These are phyloP conservation scores for Drosophila koepferae DNA, from an alignment of 2,888 invertebrate genomes.

Conservation along the genomic window DNA sequence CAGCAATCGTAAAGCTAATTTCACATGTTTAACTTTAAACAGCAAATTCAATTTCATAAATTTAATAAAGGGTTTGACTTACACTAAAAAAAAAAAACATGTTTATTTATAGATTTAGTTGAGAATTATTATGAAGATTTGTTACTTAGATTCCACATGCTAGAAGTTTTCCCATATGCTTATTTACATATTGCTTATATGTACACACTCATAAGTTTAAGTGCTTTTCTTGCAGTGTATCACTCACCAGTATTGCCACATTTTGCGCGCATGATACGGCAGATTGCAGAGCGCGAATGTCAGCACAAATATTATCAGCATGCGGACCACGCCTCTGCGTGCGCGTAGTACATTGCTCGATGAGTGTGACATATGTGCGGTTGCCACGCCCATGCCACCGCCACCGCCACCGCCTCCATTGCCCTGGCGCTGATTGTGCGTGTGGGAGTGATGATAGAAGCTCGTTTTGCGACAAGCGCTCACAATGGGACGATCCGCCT, in stretches of 20 bases:
- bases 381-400: slow-evolving; percentile 61
- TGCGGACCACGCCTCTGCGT: slow-evolving; percentile 93
- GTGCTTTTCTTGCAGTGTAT: slow-evolving; percentile 1
- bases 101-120: no score
- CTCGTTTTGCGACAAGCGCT: slow-evolving; percentile 84
- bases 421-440: slow-evolving; percentile 84
- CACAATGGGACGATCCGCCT: slow-evolving; percentile 84
- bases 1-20: not conserved
- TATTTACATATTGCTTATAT: not conserved
- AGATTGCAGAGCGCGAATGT: slow-evolving; percentile 95
- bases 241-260: slow-evolving; percentile 93
- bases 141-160: not conserved
- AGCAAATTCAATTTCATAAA: not conserved
- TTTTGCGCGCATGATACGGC: slow-evolving; percentile 94
- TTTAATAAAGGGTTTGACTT: no score
- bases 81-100: no score
- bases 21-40: not conserved
- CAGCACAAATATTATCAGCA: slow-evolving; percentile 94
- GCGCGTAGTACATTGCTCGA: slow-evolving; percentile 92
- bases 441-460: slow-evolving; percentile 82
- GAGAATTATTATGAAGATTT: not conserved
- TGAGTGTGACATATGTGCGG: slow-evolving; percentile 88
- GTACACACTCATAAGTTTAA: no score
- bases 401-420: slow-evolving; percentile 38
- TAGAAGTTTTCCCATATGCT: not conserved